A percentile compares a stretch with the other conserved stretches of the same genome.
Conservation (phyloP, 2,113 vertebrate species). For the Rhea pennata region DNA sequence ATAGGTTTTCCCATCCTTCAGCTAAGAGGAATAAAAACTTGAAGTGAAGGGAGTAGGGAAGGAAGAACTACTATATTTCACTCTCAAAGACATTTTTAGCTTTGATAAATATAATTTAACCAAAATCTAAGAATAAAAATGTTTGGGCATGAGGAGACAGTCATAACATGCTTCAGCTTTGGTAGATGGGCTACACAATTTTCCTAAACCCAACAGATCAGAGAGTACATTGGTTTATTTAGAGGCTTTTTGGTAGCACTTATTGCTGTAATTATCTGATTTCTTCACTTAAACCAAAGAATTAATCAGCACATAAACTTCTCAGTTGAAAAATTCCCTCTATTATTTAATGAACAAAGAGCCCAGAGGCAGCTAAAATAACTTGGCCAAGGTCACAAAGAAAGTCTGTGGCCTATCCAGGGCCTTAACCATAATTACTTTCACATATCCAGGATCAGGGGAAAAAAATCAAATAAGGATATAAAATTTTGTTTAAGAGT, state of each 20-base stretch:
- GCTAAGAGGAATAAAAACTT: constrained; percentile 43
- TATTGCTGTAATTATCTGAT: constrained; percentile 39
- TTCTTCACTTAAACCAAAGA: constrained; percentile 9
- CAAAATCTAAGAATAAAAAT: constrained; percentile 60
- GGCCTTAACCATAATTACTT: constrained; percentile 22
- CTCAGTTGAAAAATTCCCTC: constrained; percentile 35
- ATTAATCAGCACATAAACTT: constrained; percentile 15
- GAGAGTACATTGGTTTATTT: constrained; percentile 38
- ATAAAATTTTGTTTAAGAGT: constrained; percentile 1
- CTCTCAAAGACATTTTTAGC: constrained; percentile 51
- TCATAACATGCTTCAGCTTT: neutral
- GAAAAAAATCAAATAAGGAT: constrained; percentile 12
- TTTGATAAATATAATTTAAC: constrained; percentile 68
- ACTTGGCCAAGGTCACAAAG: neutral
- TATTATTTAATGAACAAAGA: constrained; percentile 23
- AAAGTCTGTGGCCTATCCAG: neutral
- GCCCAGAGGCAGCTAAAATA: constrained; percentile 10
- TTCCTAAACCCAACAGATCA: constrained; percentile 3
- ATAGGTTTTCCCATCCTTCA: constrained; percentile 17
- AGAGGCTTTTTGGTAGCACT: constrained; percentile 43
- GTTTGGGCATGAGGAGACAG: constrained; percentile 2
- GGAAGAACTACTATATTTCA: constrained; percentile 1
- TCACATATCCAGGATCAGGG: constrained; percentile 33
- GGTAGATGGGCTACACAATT: neutral
- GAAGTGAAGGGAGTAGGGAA: neutral